Percentiles rank a stretch among this genome's conserved stretches.
phyloP scores from a whole-genome alignment of 1,140 invertebrate genomes.

The Maconellicoccus hirsutus region DNA sequence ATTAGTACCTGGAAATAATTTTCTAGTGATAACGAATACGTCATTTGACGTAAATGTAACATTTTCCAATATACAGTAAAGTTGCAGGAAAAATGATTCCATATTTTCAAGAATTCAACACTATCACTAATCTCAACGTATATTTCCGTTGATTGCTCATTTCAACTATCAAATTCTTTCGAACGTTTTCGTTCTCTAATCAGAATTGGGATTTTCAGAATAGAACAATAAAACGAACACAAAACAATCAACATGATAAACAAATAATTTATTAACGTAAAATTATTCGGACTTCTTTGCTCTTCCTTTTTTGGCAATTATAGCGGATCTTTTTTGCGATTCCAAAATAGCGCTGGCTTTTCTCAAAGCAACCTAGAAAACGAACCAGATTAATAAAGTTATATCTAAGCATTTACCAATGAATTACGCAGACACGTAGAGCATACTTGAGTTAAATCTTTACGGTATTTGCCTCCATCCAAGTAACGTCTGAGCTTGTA shows the following conservation, averaged over 20 bases:
- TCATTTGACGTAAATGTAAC: too few relatives aligned
- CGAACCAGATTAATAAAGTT: constrained; percentile 28
- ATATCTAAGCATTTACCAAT: neutral
- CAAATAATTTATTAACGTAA: constrained; percentile 24
- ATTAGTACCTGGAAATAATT: too few relatives aligned
- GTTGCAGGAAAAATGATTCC: too few relatives aligned
- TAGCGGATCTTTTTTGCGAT: constrained; percentile 54
- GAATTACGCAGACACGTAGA: neutral
- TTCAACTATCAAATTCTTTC: too few relatives aligned
- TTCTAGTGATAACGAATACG: too few relatives aligned
- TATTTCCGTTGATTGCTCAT: too few relatives aligned
- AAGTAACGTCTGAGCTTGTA: constrained; percentile 68
- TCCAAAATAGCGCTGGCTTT: constrained; percentile 79
- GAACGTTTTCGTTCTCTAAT: neutral
- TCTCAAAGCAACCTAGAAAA: constrained; percentile 63
- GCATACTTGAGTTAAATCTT: constrained; percentile 75
- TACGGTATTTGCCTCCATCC: constrained; percentile 69
- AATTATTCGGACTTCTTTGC: constrained; percentile 30
- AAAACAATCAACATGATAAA: constrained; percentile 16
- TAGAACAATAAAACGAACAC: neutral
- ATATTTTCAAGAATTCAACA: too few relatives aligned
- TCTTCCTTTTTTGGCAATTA: constrained; percentile 27
- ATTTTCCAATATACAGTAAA: too few relatives aligned
- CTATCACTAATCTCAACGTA: too few relatives aligned
- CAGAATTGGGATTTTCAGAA: neutral